Evolutionary conservation across 1,140 invertebrate species (phyloP).

Genomic region (Sesamia nonagrioides): DNA sequence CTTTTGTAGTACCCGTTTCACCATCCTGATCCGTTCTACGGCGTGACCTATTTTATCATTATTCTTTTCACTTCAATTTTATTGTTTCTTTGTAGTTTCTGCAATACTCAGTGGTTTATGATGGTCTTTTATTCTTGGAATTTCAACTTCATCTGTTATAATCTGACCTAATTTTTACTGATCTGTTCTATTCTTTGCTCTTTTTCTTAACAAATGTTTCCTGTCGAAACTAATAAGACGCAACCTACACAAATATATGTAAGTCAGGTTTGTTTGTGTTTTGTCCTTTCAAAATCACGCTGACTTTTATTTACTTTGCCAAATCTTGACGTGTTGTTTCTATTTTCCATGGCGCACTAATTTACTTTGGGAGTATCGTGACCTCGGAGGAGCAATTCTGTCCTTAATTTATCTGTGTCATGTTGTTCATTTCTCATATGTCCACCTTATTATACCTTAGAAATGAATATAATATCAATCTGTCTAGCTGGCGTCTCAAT

Average conservation of each 20-base stretch:
- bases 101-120: slow-evolving; percentile 30
- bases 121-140: slow-evolving; percentile 45
- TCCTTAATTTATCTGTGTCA: slow-evolving; percentile 32
- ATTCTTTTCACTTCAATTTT: slow-evolving; percentile 44
- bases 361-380: not conserved
- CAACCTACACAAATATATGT: not conserved
- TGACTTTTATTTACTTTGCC: slow-evolving; percentile 27
- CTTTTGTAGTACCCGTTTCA: not conserved
- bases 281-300: slow-evolving; percentile 20
- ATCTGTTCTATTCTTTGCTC: slow-evolving; percentile 1
- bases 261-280: not conserved
- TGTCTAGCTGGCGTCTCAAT: slow-evolving; percentile 45
- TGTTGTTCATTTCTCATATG: slow-evolving; percentile 35
- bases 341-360: not conserved
- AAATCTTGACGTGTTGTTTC: slow-evolving; percentile 4
- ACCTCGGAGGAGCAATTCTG: slow-evolving; percentile 7
- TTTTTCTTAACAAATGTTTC: slow-evolving; percentile 20
- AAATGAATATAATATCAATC: slow-evolving; percentile 33
- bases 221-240: not conserved
- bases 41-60: slow-evolving; percentile 34
- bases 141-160: slow-evolving; percentile 38
- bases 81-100: slow-evolving; percentile 42
- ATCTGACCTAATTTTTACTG: slow-evolving; percentile 38
- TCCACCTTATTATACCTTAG: slow-evolving; percentile 9
- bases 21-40: slow-evolving; percentile 18